A percentile compares a stretch with the other conserved stretches of the same genome.
These are phyloP conservation scores for Labeo calbasu DNA, from an alignment of 2,797 vertebrate species.

Conservation along the genomic window DNA sequence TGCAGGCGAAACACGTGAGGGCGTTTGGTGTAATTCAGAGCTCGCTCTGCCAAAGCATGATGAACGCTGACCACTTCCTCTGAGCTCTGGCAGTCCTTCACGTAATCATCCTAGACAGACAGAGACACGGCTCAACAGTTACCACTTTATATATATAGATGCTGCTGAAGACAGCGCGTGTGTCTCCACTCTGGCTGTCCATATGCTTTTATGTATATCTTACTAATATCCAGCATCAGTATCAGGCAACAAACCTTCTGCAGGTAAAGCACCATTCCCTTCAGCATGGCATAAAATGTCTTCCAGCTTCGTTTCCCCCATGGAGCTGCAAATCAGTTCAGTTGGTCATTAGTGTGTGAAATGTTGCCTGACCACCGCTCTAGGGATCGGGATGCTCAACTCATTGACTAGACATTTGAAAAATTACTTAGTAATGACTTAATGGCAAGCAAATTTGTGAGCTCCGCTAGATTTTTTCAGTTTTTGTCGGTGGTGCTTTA, in stretches of 20 bases:
- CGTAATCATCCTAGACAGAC: conserved; percentile 75
- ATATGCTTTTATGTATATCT: background rate
- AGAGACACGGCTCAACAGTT: background rate
- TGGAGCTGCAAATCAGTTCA: conserved; percentile 76
- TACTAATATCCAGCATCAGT: background rate
- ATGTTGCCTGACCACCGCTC: background rate
- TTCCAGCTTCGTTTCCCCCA: conserved; percentile 95
- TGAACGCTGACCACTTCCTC: conserved; percentile 91
- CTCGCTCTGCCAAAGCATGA: conserved; percentile 86
- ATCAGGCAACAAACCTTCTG: conserved; percentile 81
- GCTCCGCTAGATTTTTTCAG: background rate
- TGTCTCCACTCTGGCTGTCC: background rate
- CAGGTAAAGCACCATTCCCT: conserved; percentile 89
- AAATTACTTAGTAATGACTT: background rate
- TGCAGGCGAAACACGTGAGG: conserved; percentile 90
- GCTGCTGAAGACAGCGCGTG: no score
- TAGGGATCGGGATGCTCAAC: background rate
- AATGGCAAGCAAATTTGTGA: background rate
- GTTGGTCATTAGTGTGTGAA: background rate
- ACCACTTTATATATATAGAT: no score
- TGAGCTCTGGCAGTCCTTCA: conserved; percentile 66
- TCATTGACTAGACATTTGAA: background rate
- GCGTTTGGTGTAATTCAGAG: conserved; percentile 87
- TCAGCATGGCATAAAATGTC: conserved; percentile 84
- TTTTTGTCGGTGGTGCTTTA: background rate